A percentile compares a stretch with the other conserved stretches of the same genome.
These are phyloP conservation scores for Aviceda subcristata DNA, from an alignment of 2,113 vertebrate species.

Conservation along the genomic window DNA sequence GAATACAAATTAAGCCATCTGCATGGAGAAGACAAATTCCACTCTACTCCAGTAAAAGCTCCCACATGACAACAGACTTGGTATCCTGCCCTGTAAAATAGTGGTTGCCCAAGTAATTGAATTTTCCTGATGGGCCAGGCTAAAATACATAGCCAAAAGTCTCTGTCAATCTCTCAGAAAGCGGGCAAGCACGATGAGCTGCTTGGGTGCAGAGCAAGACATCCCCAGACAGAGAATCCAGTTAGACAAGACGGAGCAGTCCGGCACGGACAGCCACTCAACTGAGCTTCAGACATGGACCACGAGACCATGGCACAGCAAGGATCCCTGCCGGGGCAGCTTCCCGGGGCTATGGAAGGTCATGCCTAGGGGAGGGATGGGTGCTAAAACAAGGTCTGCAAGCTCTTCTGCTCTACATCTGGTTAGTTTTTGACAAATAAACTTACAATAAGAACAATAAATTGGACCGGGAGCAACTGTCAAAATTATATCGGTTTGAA, in stretches of 20 bases:
- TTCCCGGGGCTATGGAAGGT: rapidly evolving
- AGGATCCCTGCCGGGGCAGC: neutral
- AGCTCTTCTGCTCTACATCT: neutral
- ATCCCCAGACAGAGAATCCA: rapidly evolving
- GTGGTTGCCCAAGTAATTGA: rapidly evolving
- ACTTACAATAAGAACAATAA: neutral
- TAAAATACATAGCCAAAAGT: neutral
- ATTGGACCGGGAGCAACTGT: neutral
- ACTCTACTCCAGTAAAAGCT: neutral
- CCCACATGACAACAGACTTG: neutral
- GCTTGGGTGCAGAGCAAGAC: neutral
- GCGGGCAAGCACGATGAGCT: neutral
- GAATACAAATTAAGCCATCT: neutral
- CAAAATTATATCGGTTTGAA: rapidly evolving
- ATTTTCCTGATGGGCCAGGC: neutral
- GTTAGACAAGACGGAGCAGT: too few species aligned
- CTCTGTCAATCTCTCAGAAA: rapidly evolving
- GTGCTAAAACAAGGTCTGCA: neutral
- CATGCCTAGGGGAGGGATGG: neutral
- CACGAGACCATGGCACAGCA: rapidly evolving
- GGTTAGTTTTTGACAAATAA: rapidly evolving
- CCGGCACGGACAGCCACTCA: rapidly evolving
- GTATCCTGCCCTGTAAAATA: neutral
- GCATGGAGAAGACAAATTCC: neutral
- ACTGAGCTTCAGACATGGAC: neutral